Evolutionary conservation across 1,140 invertebrate species (phyloP), one percentile per base, ranked within the genome.

Genomic region (Listronotus bonariensis): DNA sequence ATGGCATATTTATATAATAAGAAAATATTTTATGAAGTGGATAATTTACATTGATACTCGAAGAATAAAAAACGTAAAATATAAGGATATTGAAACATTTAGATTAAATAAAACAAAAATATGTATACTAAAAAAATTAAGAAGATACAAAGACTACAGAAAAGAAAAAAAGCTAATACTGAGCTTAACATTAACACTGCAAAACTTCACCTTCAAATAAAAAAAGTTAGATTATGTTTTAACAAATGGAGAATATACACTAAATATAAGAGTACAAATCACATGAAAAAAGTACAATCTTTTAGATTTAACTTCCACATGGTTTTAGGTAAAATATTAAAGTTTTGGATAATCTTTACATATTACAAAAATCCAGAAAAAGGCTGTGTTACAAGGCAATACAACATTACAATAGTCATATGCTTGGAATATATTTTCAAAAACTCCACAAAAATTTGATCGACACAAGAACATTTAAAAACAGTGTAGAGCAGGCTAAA

Each of bases 401-500:
- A 41, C 26, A 36, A 12, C 9, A 15, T 14, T 18, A 42, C 14
- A 49, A 60, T 10, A 32, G 11, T 11, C 32, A 17, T 10, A 17
- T 52, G 5, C 15, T 53, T 45, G 17, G 26, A n/a, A 31, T 32
- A 8, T 32, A 11, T 41, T 61, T 66, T 26, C 32, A 51, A 54
- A 62, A 18, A 36, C 67, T 68, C 58, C 41, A 46, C 43, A 18
- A 7, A 11, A 58, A 58, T 52, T 32, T 34, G 15, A 14, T 18
- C 18, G 36, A 42, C 17, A 14, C 61, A 52, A 59, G 56, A n/a
- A 17, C 40, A 11, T 67, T 65, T 45, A 46, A 32, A 32, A 40
- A 56, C 6, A 67, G 67, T 48, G 34, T 71, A 36, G 51, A 40
- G n/a, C 17, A 63, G 40, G 67, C 69, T 6, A 64, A 69, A 48